A percentile compares a stretch with the other conserved stretches of the same genome.
Evolutionary conservation across 2,113 vertebrate genomes (phyloP).

Genomic region (Bambusicola thoracicus): DNA sequence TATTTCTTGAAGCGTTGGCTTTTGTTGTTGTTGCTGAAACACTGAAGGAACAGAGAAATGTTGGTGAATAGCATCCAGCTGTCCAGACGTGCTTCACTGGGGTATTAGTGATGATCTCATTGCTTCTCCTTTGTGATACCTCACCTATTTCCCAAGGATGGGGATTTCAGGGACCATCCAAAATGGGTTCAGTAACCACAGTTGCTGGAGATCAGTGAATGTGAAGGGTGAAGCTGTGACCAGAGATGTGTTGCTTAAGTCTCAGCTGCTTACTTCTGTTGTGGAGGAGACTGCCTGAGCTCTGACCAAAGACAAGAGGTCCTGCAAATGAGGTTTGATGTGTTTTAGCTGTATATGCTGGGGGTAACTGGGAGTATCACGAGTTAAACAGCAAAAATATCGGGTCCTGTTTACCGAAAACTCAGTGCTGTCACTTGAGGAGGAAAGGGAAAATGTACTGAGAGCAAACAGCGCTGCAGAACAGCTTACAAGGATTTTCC

Average conservation of each 20-base stretch:
- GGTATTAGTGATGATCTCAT: neutral
- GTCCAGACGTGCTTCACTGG: neutral
- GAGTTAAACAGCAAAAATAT: neutral
- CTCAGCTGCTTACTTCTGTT: neutral
- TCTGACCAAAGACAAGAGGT: neutral
- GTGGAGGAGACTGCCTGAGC: neutral
- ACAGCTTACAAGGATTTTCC: neutral
- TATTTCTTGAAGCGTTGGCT: neutral
- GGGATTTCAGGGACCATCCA: neutral
- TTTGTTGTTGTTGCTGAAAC: neutral
- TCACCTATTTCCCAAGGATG: neutral
- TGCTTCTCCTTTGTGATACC: rapidly evolving
- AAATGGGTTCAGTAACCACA: neutral
- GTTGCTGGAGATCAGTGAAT: rapidly evolving
- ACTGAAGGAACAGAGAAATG: neutral
- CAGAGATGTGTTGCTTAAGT: neutral
- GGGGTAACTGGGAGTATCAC: neutral
- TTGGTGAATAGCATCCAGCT: neutral
- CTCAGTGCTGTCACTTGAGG: neutral
- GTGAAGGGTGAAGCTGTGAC: neutral
- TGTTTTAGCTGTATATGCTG: rapidly evolving
- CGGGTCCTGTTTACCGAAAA: neutral
- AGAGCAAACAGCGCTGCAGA: neutral
- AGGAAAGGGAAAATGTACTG: neutral
- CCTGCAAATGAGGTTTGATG: neutral